A percentile compares a stretch with the other conserved stretches of the same genome.
Conservation (phyloP, 2,888 invertebrate species). For the Mythimna pallens region DNA sequence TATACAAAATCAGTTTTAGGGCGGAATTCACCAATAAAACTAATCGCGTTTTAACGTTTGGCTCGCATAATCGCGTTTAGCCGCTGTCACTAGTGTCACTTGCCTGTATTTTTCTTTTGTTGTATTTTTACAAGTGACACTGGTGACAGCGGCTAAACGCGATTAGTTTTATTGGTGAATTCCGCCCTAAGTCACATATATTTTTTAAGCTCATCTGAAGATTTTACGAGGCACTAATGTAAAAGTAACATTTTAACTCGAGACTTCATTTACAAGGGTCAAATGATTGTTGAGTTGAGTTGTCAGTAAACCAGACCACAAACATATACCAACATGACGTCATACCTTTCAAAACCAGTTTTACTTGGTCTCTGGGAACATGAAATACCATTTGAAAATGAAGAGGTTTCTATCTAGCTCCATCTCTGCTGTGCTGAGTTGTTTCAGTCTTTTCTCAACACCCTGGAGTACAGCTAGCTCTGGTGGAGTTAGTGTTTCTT, state of each 20-base stretch:
- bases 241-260: background rate
- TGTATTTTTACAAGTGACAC: too few species aligned
- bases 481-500: slow-evolving; percentile 96
- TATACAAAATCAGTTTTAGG: background rate
- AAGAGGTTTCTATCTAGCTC: slow-evolving; percentile 96
- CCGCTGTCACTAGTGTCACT: too few species aligned
- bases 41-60: too few species aligned
- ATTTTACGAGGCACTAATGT: slow-evolving; percentile 2
- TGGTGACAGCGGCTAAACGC: too few species aligned
- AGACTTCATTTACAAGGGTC: background rate
- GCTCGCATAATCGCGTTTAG: too few species aligned
- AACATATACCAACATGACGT: background rate
- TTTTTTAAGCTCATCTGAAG: too few species aligned
- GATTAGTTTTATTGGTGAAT: too few species aligned
- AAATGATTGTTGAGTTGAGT: background rate
- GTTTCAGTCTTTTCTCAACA: slow-evolving; percentile 94
- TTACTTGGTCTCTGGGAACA: slow-evolving; percentile 72
- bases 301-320: background rate
- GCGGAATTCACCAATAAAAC: too few species aligned
- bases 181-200: too few species aligned
- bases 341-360: background rate
- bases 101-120: too few species aligned
- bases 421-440: slow-evolving; percentile 94
- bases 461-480: slow-evolving; percentile 94
- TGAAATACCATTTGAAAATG: slow-evolving; percentile 94